These are phyloP conservation scores for Anser brachyrhynchus DNA, from an alignment of 2,113 vertebrate genomes.

Conservation along the genomic window DNA sequence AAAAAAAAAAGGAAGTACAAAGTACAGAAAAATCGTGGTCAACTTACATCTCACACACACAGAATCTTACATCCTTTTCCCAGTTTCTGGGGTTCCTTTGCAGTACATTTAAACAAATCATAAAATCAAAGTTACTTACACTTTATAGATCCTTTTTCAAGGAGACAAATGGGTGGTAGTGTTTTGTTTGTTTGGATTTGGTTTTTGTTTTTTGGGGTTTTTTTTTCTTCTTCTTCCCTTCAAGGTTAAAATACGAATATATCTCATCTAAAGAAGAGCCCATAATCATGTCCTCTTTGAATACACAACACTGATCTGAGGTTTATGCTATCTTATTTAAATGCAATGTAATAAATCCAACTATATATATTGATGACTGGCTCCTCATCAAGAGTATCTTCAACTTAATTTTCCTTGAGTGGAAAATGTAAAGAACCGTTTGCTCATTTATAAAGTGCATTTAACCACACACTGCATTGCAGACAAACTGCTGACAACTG, in stretches of 20 bases:
- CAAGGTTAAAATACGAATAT: not conserved
- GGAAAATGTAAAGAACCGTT: constrained; percentile 10
- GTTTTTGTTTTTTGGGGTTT: not conserved
- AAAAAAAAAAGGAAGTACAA: not conserved
- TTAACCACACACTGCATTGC: constrained; percentile 44
- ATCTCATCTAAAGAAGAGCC: not conserved
- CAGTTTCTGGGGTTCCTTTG: not conserved
- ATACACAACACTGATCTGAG: not conserved
- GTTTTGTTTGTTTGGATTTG: not conserved
- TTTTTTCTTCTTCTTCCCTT: not conserved
- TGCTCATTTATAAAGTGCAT: constrained; percentile 61
- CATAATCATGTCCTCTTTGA: not conserved
- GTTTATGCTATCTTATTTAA: not conserved
- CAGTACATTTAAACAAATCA: not conserved
- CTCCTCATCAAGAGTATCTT: not conserved
- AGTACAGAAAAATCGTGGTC: not conserved
- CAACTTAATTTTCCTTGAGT: not conserved
- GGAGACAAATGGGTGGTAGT: not conserved
- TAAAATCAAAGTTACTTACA: not conserved
- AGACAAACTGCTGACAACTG: constrained; percentile 44
- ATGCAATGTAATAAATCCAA: not conserved
- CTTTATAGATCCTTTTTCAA: not conserved
- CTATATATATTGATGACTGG: not conserved
- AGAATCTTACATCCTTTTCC: not conserved
- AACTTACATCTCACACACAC: not conserved